These are phyloP conservation scores for Hydropsyche betteni DNA, from an alignment of 2,888 invertebrate species.

Conservation along the genomic window DNA sequence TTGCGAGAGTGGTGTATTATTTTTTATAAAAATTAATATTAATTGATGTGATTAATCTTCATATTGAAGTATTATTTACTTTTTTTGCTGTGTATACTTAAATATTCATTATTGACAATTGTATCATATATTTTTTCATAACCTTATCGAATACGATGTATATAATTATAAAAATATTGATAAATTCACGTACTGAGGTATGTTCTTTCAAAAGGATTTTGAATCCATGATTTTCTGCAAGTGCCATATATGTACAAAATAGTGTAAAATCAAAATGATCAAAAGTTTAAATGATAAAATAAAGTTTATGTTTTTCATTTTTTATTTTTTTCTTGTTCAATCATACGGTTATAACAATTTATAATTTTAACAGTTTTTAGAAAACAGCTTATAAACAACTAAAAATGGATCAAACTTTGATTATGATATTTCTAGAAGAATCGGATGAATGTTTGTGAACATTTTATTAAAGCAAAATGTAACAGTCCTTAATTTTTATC, in stretches of 20 bases:
- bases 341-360: neutral
- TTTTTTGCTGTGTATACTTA: neutral
- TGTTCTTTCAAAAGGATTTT: too few species aligned
- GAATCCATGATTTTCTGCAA: neutral
- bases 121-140: neutral
- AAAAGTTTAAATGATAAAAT: conserved; percentile 36
- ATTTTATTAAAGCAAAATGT: too few species aligned
- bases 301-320: conserved; percentile 44
- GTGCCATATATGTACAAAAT: conserved; percentile 29
- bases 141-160: neutral
- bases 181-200: neutral
- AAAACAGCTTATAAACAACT: too few species aligned
- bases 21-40: conserved; percentile 10
- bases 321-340: neutral
- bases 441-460: too few species aligned
- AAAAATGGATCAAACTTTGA: too few species aligned
- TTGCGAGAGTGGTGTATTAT: neutral
- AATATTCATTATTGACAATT: neutral
- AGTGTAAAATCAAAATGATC: conserved; percentile 54
- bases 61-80: conserved; percentile 24
- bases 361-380: too few species aligned
- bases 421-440: too few species aligned
- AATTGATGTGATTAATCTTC: conserved; percentile 5
- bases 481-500: too few species aligned
- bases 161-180: neutral